Conservation (phyloP, 2,797 vertebrate genomes). For the Betta splendens region DNA sequence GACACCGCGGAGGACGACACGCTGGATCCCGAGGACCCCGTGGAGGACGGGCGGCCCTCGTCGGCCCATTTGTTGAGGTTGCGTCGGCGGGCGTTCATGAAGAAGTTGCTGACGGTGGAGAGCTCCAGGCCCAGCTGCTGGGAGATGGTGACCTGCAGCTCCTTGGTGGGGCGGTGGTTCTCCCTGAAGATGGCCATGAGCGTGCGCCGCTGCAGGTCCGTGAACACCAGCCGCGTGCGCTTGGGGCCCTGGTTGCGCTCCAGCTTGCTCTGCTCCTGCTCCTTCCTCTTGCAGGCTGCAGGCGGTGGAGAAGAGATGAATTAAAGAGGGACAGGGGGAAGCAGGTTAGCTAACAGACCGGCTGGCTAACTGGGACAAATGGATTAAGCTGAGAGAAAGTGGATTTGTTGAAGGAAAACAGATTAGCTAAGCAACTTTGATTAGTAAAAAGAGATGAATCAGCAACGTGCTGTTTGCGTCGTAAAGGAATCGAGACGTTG, state of each 20-base stretch:
- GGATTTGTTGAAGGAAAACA: constrained; percentile 79
- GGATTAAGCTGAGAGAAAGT: constrained; percentile 76
- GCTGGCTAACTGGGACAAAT: constrained; percentile 78
- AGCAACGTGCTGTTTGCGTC: constrained; percentile 70
- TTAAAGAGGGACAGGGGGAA: constrained; percentile 34
- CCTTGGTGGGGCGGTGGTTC: constrained; percentile 88
- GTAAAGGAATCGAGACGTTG: constrained; percentile 70
- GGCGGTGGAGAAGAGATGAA: constrained; percentile 35
- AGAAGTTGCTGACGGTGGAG: constrained; percentile 90
- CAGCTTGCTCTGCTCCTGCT: constrained; percentile 86
- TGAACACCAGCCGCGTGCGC: constrained; percentile 88
- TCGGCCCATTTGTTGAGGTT: constrained; percentile 89
- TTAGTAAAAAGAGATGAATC: constrained; percentile 79
- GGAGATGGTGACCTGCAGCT: constrained; percentile 89
- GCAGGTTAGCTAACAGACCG: constrained; percentile 62
- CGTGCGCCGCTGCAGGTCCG: constrained; percentile 88
- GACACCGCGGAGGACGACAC: constrained; percentile 83
- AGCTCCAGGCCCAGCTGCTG: constrained; percentile 89
- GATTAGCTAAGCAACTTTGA: constrained; percentile 79
- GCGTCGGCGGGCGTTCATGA: constrained; percentile 89
- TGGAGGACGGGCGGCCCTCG: constrained; percentile 86
- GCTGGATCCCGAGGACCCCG: constrained; percentile 82
- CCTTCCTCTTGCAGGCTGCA: constrained; percentile 88
- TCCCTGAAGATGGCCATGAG: constrained; percentile 88
- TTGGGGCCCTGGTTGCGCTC: constrained; percentile 89